These are phyloP conservation scores for Macropis europaea DNA, from an alignment of 2,888 invertebrate species.

Conservation along the genomic window DNA sequence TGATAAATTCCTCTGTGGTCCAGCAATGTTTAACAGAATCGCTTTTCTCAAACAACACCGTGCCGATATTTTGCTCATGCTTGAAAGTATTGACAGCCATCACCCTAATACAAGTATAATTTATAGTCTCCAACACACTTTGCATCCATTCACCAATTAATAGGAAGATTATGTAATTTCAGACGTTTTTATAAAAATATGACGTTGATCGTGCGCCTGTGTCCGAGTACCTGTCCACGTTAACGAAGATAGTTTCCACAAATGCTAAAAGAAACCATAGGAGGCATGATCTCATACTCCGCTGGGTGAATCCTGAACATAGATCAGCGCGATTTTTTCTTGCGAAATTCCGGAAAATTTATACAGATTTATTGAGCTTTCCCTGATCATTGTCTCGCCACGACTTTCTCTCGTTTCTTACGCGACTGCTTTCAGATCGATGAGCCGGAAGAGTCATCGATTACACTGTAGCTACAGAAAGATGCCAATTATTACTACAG, in stretches of 20 bases:
- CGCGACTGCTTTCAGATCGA: constrained; percentile 22
- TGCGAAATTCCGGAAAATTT: constrained; percentile 35
- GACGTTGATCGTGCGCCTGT: not conserved
- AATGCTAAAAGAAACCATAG: constrained; percentile 58
- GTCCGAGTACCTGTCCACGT: constrained; percentile 33
- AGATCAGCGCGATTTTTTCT: constrained; percentile 28
- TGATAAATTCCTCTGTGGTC: constrained; percentile 71
- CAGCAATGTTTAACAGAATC: constrained; percentile 70
- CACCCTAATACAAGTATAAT: too few relatives aligned
- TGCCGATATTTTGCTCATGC: constrained; percentile 68
- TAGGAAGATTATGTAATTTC: not conserved
- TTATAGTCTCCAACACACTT: too few relatives aligned
- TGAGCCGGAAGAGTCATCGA: not conserved
- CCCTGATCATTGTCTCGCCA: constrained; percentile 40
- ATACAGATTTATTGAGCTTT: constrained; percentile 20
- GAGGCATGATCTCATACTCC: constrained; percentile 65
- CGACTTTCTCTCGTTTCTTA: constrained; percentile 34
- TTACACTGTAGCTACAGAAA: not conserved
- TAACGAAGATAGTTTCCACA: constrained; percentile 37
- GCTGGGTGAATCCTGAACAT: constrained; percentile 22
- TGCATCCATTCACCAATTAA: too few relatives aligned
- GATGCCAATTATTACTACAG: too few relatives aligned
- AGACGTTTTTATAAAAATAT: not conserved
- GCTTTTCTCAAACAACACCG: constrained; percentile 72
- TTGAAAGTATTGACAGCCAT: constrained; percentile 49